A percentile compares a stretch with the other conserved stretches of the same genome.
Conservation (phyloP, 1,140 invertebrate genomes). For the Aphis craccivora region DNA sequence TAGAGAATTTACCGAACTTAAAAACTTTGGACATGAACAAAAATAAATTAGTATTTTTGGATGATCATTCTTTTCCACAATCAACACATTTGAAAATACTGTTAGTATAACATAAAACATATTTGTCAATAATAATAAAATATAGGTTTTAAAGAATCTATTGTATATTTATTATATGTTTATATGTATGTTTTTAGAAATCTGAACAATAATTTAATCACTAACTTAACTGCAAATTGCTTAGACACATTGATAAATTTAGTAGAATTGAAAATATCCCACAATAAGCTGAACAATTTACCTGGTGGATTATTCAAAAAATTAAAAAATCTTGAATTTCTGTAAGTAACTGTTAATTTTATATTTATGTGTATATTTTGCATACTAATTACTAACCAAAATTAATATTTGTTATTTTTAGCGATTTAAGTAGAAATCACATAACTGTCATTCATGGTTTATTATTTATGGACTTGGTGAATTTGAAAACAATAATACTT, state of each 20-base stretch:
- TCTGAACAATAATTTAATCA: slow-evolving; percentile 81
- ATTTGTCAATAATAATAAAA: slow-evolving; percentile 55
- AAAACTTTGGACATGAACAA: slow-evolving; percentile 70
- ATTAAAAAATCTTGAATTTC: slow-evolving; percentile 74
- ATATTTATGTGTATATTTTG: slow-evolving; percentile 19
- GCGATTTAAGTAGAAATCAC: slow-evolving; percentile 84
- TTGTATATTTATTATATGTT: slow-evolving; percentile 57
- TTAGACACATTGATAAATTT: slow-evolving; percentile 80
- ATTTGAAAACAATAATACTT: slow-evolving; percentile 77
- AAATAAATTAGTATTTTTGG: slow-evolving; percentile 71
- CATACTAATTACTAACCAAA: slow-evolving; percentile 17
- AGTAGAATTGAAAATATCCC: slow-evolving; percentile 77
- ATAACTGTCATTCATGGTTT: slow-evolving; percentile 79
- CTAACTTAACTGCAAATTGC: slow-evolving; percentile 77
- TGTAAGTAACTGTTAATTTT: slow-evolving; percentile 67
- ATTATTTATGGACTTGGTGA: slow-evolving; percentile 78
- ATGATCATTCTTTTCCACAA: slow-evolving; percentile 66
- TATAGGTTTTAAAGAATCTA: slow-evolving; percentile 62
- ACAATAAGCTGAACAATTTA: slow-evolving; percentile 79
- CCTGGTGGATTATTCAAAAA: slow-evolving; percentile 88
- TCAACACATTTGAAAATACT: slow-evolving; percentile 65
- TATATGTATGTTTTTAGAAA: slow-evolving; percentile 69
- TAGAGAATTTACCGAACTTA: slow-evolving; percentile 71
- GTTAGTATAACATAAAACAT: slow-evolving; percentile 64
- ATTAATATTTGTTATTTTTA: slow-evolving; percentile 64